These are phyloP conservation scores for Listronotus oregonensis DNA, from an alignment of 1,140 invertebrate species.

Conservation along the genomic window DNA sequence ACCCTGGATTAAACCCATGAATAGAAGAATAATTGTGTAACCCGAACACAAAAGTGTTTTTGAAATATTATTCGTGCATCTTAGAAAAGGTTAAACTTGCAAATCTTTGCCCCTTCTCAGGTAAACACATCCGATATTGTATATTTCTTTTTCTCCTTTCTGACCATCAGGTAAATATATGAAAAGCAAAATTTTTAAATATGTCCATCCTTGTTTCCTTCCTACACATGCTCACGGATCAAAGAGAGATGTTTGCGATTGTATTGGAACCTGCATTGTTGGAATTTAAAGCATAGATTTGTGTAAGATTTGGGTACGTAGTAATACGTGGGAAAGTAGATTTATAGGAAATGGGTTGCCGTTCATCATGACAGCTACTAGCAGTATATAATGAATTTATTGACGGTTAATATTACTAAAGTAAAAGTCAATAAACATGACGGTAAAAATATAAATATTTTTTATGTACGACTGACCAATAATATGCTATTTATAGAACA, in stretches of 20 bases:
- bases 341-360: slow-evolving; percentile 11
- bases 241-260: slow-evolving; percentile 16
- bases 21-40: slow-evolving; percentile 41
- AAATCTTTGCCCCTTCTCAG: slow-evolving; percentile 35
- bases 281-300: slow-evolving; percentile 15
- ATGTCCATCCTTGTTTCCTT: slow-evolving; percentile 4
- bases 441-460: too few relatives aligned
- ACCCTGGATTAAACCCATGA: slow-evolving; percentile 29
- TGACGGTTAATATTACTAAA: neutral
- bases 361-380: slow-evolving; percentile 1
- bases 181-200: slow-evolving; percentile 27
- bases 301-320: slow-evolving; percentile 24
- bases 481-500: too few relatives aligned
- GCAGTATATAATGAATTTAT: neutral
- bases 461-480: too few relatives aligned
- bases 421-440: too few relatives aligned
- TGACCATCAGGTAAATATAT: slow-evolving; percentile 34
- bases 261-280: slow-evolving; percentile 20
- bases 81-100: slow-evolving; percentile 38
- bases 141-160: slow-evolving; percentile 20
- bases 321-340: slow-evolving; percentile 26
- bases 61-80: slow-evolving; percentile 19
- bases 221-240: too few relatives aligned
- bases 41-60: slow-evolving; percentile 41
- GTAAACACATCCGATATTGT: slow-evolving; percentile 26